phyloP scores from a whole-genome alignment of 1,140 invertebrate genomes.

The Papilio polyxenes region DNA sequence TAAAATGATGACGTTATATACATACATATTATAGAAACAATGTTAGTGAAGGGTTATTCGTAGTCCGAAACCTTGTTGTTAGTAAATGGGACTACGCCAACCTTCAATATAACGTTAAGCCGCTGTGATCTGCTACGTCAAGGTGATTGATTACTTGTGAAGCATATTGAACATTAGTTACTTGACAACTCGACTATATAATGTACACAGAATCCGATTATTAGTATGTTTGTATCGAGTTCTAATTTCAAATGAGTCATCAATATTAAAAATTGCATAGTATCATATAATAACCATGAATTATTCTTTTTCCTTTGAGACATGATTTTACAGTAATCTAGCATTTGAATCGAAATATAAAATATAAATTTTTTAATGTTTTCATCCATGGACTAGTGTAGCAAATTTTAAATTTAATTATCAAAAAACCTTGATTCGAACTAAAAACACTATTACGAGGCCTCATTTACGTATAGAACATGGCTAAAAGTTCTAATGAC shows the following conservation, averaged over 20 bases:
- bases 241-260: no score
- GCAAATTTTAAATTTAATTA: no score
- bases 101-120: background rate
- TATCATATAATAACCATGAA: no score
- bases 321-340: background rate
- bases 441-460: no score
- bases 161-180: background rate
- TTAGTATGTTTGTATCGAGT: background rate
- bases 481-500: no score
- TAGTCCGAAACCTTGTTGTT: constrained; percentile 4
- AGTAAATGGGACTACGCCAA: background rate
- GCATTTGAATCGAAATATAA: background rate
- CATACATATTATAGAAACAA: background rate
- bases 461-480: no score
- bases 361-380: background rate
- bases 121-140: background rate
- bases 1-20: background rate
- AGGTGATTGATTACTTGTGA: constrained; percentile 3
- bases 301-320: no score
- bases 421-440: no score
- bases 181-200: background rate
- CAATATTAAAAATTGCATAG: no score
- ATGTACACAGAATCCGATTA: background rate
- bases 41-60: background rate
- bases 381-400: no score